Conservation (phyloP, 2,888 invertebrate genomes). For the Harpalus rubripes region DNA sequence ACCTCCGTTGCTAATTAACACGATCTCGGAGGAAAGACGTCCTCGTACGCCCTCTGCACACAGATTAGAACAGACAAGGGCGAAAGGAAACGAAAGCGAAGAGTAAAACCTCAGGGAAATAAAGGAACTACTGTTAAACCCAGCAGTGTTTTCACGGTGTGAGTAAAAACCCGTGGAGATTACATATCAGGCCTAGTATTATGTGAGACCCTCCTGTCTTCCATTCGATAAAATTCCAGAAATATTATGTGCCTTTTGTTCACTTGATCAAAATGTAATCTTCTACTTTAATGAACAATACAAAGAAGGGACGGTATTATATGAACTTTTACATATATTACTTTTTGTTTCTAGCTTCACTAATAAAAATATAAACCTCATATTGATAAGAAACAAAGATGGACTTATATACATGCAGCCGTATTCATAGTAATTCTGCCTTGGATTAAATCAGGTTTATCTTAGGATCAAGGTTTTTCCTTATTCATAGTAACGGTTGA, state of each 20-base stretch:
- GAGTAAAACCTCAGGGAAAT: slow-evolving; percentile 59
- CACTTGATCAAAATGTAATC: slow-evolving; percentile 40
- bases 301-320: background rate
- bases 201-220: slow-evolving; percentile 42
- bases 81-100: slow-evolving; percentile 34
- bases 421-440: no score
- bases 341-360: background rate
- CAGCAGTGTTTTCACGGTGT: slow-evolving; percentile 9
- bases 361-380: background rate
- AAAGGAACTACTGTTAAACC: slow-evolving; percentile 63
- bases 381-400: no score
- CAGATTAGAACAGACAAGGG: slow-evolving; percentile 33
- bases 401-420: no score
- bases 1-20: slow-evolving; percentile 27
- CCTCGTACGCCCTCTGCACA: background rate
- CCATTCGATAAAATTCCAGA: slow-evolving; percentile 51
- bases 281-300: slow-evolving; percentile 37
- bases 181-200: slow-evolving; percentile 58
- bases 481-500: no score
- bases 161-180: slow-evolving; percentile 38
- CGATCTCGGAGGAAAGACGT: slow-evolving; percentile 15
- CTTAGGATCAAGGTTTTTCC: no score
- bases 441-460: no score
- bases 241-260: slow-evolving; percentile 47
- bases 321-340: slow-evolving; percentile 14